phyloP scores from a whole-genome alignment of 2,888 invertebrate species.

The Allygus modestus region DNA sequence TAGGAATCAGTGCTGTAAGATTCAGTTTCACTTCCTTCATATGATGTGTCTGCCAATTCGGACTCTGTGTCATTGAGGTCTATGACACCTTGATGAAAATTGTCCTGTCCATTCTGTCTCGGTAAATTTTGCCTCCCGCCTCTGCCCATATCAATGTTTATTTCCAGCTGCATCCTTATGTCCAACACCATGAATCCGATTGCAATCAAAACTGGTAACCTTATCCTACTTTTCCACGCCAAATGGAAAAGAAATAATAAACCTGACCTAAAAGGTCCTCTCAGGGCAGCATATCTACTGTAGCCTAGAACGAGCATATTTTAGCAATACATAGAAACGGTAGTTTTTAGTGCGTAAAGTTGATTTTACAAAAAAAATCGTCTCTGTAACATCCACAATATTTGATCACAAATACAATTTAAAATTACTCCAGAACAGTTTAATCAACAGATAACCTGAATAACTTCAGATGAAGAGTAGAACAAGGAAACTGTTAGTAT shows the following conservation, averaged over 20 bases:
- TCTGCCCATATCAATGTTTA: constrained; percentile 77
- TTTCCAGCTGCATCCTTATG: constrained; percentile 82
- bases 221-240: constrained; percentile 84
- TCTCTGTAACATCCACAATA: too few relatives aligned
- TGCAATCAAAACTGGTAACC: constrained; percentile 82
- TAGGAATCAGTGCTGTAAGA: constrained; percentile 25
- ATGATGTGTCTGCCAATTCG: constrained; percentile 17
- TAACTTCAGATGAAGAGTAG: too few relatives aligned
- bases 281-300: constrained; percentile 29
- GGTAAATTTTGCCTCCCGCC: constrained; percentile 21
- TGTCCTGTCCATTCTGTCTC: neutral
- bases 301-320: neutral
- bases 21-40: constrained; percentile 21
- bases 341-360: too few relatives aligned
- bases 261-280: constrained; percentile 69
- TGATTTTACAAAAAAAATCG: too few relatives aligned
- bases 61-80: constrained; percentile 6
- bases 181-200: constrained; percentile 83
- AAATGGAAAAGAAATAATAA: constrained; percentile 83
- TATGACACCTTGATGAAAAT: neutral
- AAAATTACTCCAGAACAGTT: too few relatives aligned
- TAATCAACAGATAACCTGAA: too few relatives aligned
- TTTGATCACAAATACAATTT: too few relatives aligned
- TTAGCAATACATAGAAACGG: neutral
- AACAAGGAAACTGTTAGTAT: too few relatives aligned